Conservation (phyloP, 2,113 vertebrate species). For the Sigmodon hispidus region DNA sequence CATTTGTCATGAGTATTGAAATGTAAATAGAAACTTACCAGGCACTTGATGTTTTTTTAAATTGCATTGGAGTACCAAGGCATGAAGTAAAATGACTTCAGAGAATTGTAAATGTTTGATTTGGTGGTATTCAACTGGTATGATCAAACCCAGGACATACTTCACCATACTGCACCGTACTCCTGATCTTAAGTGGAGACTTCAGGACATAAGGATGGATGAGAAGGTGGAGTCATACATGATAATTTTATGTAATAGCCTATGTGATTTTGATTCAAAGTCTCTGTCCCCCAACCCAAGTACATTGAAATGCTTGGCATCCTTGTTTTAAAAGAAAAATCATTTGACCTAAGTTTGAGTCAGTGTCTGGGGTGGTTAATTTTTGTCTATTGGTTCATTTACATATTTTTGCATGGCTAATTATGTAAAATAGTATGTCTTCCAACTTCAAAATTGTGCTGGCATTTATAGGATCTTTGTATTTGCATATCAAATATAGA, state of each 20-base stretch:
- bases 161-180: not conserved
- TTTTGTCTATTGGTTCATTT: not conserved
- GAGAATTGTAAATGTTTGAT: not conserved
- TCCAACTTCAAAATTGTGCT: not conserved
- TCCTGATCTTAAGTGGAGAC: not conserved
- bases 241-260: not conserved
- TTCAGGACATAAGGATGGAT: not conserved
- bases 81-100: not conserved
- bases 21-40: not conserved
- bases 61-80: not conserved
- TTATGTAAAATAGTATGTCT: slow-evolving; percentile 23
- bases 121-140: not conserved
- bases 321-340: not conserved
- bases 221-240: not conserved
- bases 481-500: slow-evolving; percentile 19
- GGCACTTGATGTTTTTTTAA: not conserved
- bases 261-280: not conserved
- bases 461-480: slow-evolving; percentile 6
- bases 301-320: not conserved
- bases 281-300: not conserved
- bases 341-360: not conserved
- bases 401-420: not conserved
- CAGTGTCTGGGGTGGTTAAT: not conserved
- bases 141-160: not conserved
- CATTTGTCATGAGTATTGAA: not conserved